Conservation (phyloP, 2,113 vertebrate species). For the Oreamnos americanus region DNA sequence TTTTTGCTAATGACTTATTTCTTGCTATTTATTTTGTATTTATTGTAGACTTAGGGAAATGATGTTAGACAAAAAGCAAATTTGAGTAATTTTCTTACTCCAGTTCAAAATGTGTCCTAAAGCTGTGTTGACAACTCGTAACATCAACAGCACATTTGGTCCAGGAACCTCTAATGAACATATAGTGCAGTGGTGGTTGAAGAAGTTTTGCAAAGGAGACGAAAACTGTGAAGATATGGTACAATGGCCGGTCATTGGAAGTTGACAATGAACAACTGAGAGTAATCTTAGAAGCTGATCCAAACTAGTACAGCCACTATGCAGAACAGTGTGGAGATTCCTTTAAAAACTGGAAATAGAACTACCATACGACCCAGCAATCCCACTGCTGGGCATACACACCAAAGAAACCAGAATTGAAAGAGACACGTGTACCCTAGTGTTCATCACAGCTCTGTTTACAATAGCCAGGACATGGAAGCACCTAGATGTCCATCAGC, state of each 20-base stretch:
- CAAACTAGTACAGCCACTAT: background rate
- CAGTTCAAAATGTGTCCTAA: background rate
- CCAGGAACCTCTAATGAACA: background rate
- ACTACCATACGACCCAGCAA: too few species aligned
- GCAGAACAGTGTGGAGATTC: too few species aligned
- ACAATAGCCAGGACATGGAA: too few species aligned
- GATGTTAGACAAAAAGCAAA: background rate
- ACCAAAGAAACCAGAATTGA: rapidly evolving
- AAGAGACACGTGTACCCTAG: too few species aligned
- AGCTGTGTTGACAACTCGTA: background rate
- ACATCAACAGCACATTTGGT: background rate
- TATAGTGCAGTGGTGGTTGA: background rate
- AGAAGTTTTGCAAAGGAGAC: background rate
- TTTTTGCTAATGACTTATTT: background rate
- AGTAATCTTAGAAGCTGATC: background rate
- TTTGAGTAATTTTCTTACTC: background rate
- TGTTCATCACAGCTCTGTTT: too few species aligned
- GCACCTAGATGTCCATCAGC: too few species aligned
- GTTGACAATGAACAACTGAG: background rate
- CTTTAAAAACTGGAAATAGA: too few species aligned
- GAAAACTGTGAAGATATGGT: background rate
- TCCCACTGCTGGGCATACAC: too few species aligned
- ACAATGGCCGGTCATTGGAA: rapidly evolving
- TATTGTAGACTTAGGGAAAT: background rate
- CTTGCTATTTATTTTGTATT: background rate